Evolutionary conservation across 2,888 invertebrate species (phyloP).

Genomic region (Calameuta pallipes): DNA sequence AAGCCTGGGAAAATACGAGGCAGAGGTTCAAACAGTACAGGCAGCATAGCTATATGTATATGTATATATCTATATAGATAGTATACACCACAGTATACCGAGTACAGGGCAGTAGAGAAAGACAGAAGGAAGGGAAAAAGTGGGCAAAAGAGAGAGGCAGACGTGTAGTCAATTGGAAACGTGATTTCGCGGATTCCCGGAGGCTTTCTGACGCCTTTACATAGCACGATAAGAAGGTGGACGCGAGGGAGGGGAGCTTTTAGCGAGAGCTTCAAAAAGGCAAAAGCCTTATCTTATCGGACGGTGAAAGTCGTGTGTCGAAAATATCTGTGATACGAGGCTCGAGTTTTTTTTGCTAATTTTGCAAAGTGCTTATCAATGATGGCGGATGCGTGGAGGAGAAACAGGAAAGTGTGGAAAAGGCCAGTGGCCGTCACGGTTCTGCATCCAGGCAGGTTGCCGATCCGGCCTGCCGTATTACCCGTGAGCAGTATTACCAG

Average conservation of each 20-base stretch:
- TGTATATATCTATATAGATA: background rate
- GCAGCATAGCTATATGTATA: background rate
- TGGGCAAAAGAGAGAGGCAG: constrained; percentile 10
- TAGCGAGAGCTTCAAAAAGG: background rate
- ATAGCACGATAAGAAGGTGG: background rate
- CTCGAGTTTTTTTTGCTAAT: too few relatives aligned
- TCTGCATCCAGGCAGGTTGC: constrained; percentile 31
- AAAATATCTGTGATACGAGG: background rate
- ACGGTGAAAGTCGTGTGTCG: background rate
- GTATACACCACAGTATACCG: background rate
- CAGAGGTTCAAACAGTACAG: background rate
- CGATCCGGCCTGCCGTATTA: constrained; percentile 22
- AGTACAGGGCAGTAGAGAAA: constrained; percentile 20
- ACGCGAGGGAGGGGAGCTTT: background rate
- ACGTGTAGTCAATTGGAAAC: background rate
- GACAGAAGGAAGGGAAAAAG: constrained; percentile 10
- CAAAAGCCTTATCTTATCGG: background rate
- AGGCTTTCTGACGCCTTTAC: background rate
- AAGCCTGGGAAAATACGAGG: background rate
- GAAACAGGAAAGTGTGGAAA: constrained; percentile 35
- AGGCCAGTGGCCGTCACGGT: constrained; percentile 54
- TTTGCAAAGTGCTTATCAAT: background rate
- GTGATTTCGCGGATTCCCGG: background rate
- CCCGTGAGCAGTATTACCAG: background rate
- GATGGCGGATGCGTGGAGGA: constrained; percentile 7